phyloP scores from a whole-genome alignment of 2,113 vertebrate genomes.

The Rostratula benghalensis region DNA sequence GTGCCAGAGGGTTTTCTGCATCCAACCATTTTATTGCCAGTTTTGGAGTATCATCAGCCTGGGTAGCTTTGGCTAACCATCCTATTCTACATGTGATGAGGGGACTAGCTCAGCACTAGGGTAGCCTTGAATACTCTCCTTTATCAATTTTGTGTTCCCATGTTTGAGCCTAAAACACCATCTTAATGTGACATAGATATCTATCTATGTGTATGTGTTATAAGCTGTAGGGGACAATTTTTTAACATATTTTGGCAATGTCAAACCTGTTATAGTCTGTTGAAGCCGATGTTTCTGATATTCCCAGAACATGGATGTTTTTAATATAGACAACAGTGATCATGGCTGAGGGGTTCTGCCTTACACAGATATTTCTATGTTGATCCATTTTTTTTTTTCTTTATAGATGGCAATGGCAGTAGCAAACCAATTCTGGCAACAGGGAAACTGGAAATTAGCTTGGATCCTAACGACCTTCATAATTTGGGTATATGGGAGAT shows the following conservation, averaged over 20 bases:
- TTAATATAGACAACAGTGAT: not conserved
- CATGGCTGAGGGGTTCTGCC: not conserved
- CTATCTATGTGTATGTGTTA: not conserved
- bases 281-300: not conserved
- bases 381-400: not conserved
- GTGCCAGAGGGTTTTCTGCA: not conserved
- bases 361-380: not conserved
- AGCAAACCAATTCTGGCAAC: not conserved
- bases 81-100: not conserved
- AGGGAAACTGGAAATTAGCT: not conserved
- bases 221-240: not conserved
- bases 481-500: not conserved
- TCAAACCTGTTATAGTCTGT: not conserved
- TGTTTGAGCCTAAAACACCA: not conserved
- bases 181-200: not conserved
- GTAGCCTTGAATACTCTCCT: not conserved
- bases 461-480: not conserved
- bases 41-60: not conserved
- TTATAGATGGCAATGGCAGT: not conserved
- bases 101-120: not conserved
- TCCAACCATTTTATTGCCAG: not conserved
- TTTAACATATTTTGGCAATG: not conserved
- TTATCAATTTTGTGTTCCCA: not conserved
- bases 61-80: not conserved
- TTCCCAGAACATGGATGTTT: not conserved